phyloP scores from a whole-genome alignment of 2,113 vertebrate genomes.

The Varanus komodoensis region DNA sequence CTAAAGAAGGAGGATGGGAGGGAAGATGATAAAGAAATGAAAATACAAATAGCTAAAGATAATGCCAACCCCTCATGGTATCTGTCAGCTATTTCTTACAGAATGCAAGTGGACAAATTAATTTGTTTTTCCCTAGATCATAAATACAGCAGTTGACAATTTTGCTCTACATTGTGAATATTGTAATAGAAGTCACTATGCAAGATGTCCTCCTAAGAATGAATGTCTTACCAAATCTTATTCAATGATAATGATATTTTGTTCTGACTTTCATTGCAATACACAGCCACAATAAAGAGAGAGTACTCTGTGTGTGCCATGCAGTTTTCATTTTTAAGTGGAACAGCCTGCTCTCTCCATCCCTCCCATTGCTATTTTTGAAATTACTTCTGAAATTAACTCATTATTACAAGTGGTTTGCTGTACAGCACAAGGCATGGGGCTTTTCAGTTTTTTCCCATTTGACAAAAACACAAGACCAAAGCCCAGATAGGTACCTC shows the following conservation, averaged over 20 bases:
- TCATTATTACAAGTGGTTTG: neutral
- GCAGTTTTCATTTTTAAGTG: neutral
- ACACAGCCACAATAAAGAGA: neutral
- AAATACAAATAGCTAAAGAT: conserved; percentile 36
- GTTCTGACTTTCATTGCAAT: neutral
- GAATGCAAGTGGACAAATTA: neutral
- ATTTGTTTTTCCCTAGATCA: conserved; percentile 10
- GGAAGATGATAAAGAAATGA: conserved; percentile 53
- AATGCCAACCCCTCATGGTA: conserved; percentile 10
- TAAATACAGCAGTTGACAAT: conserved; percentile 34
- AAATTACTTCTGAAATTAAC: neutral
- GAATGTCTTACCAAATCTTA: conserved; percentile 34
- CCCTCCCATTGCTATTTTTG: neutral
- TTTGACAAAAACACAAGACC: neutral
- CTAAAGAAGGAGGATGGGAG: conserved; percentile 61
- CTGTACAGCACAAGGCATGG: neutral
- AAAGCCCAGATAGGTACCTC: neutral
- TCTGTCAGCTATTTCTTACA: neutral
- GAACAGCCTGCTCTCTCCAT: too few species aligned
- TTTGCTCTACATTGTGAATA: conserved; percentile 49
- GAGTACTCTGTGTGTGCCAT: neutral
- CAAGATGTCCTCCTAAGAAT: conserved; percentile 44
- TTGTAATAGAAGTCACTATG: conserved; percentile 51
- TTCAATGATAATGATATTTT: neutral
- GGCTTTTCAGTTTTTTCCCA: too few species aligned